Conservation (phyloP, 2,888 invertebrate genomes). For the Melanotus villosus region DNA sequence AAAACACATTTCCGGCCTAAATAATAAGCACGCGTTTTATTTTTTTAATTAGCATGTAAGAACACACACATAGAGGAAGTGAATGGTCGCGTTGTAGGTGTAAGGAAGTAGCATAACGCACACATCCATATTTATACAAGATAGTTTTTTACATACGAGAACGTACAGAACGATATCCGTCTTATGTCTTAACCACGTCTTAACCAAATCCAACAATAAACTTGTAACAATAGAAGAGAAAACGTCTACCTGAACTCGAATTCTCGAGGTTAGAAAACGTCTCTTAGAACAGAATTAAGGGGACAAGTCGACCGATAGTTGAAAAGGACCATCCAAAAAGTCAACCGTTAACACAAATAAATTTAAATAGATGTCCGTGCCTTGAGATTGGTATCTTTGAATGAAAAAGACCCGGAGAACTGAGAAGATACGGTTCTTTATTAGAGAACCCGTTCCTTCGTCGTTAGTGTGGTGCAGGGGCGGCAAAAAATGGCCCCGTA, state of each 20-base stretch:
- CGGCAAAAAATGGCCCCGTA: slow-evolving; percentile 35
- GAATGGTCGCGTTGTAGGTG: not conserved
- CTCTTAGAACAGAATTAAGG: too few relatives aligned
- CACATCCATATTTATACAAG: not conserved
- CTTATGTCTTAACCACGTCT: not conserved
- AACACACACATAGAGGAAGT: slow-evolving; percentile 15
- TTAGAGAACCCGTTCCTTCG: slow-evolving; percentile 40
- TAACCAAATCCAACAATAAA: not conserved
- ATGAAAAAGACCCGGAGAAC: slow-evolving; percentile 23
- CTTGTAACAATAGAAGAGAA: not conserved
- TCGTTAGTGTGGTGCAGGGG: slow-evolving; percentile 35
- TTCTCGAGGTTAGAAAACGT: too few relatives aligned
- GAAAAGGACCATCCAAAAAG: slow-evolving; percentile 1
- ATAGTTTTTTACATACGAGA: not conserved
- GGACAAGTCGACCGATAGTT: too few relatives aligned
- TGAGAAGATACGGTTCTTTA: slow-evolving; percentile 34
- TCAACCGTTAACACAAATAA: slow-evolving; percentile 29
- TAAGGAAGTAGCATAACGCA: not conserved
- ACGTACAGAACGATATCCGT: too few relatives aligned
- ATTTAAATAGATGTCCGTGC: slow-evolving; percentile 14
- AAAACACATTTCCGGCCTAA: not conserved
- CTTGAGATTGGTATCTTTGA: slow-evolving; percentile 28
- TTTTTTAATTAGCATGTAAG: slow-evolving; percentile 1
- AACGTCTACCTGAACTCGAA: not conserved
- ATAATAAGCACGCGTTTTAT: not conserved